A percentile compares a stretch with the other conserved stretches of the same genome.
Evolutionary conservation across 2,888 invertebrate species (phyloP).

Genomic region (Brachycybe producta): DNA sequence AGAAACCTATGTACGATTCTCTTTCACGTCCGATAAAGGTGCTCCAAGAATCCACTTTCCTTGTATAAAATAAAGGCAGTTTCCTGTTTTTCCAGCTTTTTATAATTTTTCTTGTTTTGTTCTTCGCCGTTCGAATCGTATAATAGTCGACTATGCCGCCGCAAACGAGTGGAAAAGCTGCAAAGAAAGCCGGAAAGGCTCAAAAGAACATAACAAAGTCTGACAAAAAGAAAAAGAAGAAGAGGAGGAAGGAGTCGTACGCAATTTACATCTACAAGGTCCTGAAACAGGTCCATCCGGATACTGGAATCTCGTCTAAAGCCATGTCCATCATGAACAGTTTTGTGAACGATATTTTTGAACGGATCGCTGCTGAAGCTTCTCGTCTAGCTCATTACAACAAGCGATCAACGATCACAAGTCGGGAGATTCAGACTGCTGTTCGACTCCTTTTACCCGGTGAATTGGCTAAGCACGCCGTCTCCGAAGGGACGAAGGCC

Average conservation of each 20-base stretch:
- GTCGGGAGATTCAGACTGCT: constrained; percentile 55
- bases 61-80: too few relatives aligned
- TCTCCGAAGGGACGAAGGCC: constrained; percentile 52
- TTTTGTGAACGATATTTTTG: constrained; percentile 60
- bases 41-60: too few relatives aligned
- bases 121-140: too few relatives aligned
- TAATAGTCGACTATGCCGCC: constrained; percentile 19
- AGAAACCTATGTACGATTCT: too few relatives aligned
- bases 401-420: constrained; percentile 51
- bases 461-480: constrained; percentile 57
- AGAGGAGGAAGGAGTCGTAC: constrained; percentile 42
- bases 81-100: too few relatives aligned
- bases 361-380: constrained; percentile 54
- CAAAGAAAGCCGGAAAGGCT: constrained; percentile 39
- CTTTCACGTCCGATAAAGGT: too few relatives aligned
- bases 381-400: constrained; percentile 49
- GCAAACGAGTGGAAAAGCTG: constrained; percentile 23
- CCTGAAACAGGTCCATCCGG: constrained; percentile 46
- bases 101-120: too few relatives aligned
- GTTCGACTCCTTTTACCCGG: constrained; percentile 54
- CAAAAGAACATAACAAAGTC: constrained; percentile 44
- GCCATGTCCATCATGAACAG: constrained; percentile 62
- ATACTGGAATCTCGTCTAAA: constrained; percentile 52
- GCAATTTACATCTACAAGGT: constrained; percentile 47
- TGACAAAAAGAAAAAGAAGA: constrained; percentile 45